Conservation (phyloP, 2,797 vertebrate species). For the Sebastes itinus region DNA sequence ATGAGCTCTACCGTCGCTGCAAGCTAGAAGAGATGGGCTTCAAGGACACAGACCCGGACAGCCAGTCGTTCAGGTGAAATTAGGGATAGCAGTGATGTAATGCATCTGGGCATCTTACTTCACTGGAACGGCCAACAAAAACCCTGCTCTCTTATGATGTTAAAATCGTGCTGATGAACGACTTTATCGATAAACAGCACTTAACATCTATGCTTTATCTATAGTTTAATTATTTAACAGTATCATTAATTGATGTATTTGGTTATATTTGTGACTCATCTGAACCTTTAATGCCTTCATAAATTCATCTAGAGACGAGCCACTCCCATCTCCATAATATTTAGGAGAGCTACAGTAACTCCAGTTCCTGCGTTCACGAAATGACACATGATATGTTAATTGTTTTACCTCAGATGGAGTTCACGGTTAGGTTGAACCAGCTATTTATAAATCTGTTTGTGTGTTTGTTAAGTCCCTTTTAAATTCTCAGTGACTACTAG, state of each 20-base stretch:
- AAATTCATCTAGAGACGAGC: not conserved
- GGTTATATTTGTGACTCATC: not conserved
- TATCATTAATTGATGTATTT: not conserved
- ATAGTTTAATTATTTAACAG: not conserved
- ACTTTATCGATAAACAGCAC: not conserved
- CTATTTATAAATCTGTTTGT: not conserved
- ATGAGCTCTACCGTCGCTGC: conserved; percentile 95
- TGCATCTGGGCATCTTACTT: conserved; percentile 14
- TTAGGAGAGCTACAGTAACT: not conserved
- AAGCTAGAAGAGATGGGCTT: conserved; percentile 99
- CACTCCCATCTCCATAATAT: not conserved
- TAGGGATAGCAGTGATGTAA: conserved; percentile 1
- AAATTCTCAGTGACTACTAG: not conserved
- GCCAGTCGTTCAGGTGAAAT: conserved; percentile 93
- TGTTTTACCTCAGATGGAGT: not conserved
- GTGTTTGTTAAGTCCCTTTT: not conserved
- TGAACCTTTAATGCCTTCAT: not conserved
- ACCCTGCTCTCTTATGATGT: not conserved
- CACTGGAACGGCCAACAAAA: not conserved
- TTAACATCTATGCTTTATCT: not conserved
- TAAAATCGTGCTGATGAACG: not conserved
- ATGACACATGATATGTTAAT: not conserved
- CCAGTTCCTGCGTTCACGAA: not conserved
- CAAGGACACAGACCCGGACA: conserved; percentile 93
- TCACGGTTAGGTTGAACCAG: not conserved